These are phyloP conservation scores for Nematostella vectensis DNA, from an alignment of 92 coral and sea anemone genomes.

Conservation along the genomic window DNA sequence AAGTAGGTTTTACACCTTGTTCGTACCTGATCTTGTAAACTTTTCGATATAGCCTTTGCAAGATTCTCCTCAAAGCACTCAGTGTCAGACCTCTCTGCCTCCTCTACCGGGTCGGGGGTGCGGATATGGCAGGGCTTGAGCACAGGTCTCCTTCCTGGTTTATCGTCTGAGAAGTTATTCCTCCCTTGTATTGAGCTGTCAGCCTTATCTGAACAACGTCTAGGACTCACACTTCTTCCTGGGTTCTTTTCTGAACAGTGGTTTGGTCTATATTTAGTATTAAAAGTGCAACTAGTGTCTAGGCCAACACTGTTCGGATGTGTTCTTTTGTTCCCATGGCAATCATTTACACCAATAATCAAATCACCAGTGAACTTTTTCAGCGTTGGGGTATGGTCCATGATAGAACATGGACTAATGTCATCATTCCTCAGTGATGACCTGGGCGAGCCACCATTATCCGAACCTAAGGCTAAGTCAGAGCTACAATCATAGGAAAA, in stretches of 20 bases:
- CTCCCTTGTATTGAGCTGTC: no score
- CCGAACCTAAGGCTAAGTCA: neutral
- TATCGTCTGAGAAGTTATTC: no score
- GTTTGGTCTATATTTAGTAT: slow-evolving; percentile 19
- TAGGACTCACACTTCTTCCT: no score
- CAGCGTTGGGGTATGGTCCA: slow-evolving; percentile 24
- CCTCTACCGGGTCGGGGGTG: neutral
- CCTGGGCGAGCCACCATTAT: slow-evolving; percentile 4
- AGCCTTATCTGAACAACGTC: no score
- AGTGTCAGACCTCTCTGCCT: neutral
- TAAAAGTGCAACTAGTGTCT: slow-evolving; percentile 18
- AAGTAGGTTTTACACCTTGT: neutral
- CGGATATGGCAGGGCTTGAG: neutral
- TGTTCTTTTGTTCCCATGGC: neutral
- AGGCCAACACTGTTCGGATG: no score
- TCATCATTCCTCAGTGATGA: neutral
- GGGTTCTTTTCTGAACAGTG: no score
- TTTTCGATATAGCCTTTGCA: slow-evolving; percentile 59
- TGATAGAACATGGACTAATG: slow-evolving; percentile 17
- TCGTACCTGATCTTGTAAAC: slow-evolving; percentile 55
- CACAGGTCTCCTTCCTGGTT: neutral
- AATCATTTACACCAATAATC: slow-evolving; percentile 4
- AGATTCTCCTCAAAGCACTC: slow-evolving; percentile 42
- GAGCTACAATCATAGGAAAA: no score
- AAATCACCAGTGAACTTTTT: slow-evolving; percentile 40